Evolutionary conservation across 2,113 vertebrate species (phyloP), one percentile per base, ranked within the genome.

Genomic region (Pheucticus melanocephalus): DNA sequence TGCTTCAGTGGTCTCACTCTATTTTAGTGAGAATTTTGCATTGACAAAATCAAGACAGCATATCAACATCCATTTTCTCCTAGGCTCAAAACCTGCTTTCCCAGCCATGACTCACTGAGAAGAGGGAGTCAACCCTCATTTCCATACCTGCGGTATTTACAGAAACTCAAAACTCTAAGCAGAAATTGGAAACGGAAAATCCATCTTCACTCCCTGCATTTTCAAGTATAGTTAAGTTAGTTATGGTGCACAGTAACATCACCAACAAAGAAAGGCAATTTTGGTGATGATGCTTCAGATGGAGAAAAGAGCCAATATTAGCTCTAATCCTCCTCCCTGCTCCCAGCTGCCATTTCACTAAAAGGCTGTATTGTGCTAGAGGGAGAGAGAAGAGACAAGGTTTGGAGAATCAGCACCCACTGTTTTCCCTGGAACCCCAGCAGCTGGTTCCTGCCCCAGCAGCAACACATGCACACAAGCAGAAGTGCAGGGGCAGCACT

Each of bases 221-320:
- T 92, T 97, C 95, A 96, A 93, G 86, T 87, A 86, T 71, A 56
- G 53, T 80, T 89, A 75, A 42, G 77, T 71, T 88, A 91, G 54
- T 66, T 91, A 95, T 56, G 71, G 92, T 77, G 90, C 88, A 63
- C 54, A 79, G 24, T 21, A 92, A 76, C 59, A 33, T 42, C 12
- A 82, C 87, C 14, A 30, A 83, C 61, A 66, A 80, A 87, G 61
- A 33, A 59, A 90, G 82, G 47, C 12, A 15, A 61, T 54, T 92
- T 70, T 76, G 86, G 60, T 13, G 7, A 68, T 28, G 68, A 75
- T n/a, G 68, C 72, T 73, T 93, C n/a, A 65, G 15, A 59, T 15
- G n/a, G 44, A 91, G 51, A 9, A 0, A 71, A 88, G 63, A 79
- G 47, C 4, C 37, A 60, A 0, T 5, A 48, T 59, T 30, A 71